Evolutionary conservation across 2,113 vertebrate species (phyloP).

Genomic region (Heterotilapia buettikoferi): DNA sequence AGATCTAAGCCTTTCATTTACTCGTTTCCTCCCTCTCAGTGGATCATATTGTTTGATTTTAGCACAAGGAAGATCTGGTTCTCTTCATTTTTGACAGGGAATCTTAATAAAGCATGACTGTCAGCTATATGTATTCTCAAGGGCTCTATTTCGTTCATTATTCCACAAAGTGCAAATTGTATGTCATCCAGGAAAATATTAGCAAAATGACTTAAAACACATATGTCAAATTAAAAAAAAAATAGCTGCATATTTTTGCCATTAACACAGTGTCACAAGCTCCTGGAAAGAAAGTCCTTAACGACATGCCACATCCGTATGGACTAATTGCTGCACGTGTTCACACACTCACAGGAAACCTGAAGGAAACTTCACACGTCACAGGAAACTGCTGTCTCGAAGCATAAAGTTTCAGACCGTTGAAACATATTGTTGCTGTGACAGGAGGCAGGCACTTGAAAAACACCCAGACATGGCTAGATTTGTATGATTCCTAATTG

Average conservation of each 20-base stretch:
- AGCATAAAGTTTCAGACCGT: conserved; percentile 36
- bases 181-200: conserved; percentile 30
- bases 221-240: not conserved
- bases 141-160: not conserved
- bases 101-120: not conserved
- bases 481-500: not conserved
- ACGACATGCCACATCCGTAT: not conserved
- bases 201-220: conserved; percentile 3
- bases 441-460: conserved; percentile 26
- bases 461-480: not conserved
- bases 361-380: conserved; percentile 8
- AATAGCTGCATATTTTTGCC: not conserved
- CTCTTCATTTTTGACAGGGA: not conserved
- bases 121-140: not conserved
- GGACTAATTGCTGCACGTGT: conserved; percentile 13
- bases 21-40: not conserved
- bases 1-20: not conserved
- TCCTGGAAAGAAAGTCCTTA: not conserved
- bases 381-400: conserved; percentile 10
- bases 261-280: conserved; percentile 5
- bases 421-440: conserved; percentile 36
- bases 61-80: not conserved
- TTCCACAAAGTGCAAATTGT: conserved; percentile 2
- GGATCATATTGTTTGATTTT: not conserved
- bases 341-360: not conserved